Evolutionary conservation across 2,797 vertebrate genomes (phyloP).

Genomic region (Paratrypauchen microcephalus): DNA sequence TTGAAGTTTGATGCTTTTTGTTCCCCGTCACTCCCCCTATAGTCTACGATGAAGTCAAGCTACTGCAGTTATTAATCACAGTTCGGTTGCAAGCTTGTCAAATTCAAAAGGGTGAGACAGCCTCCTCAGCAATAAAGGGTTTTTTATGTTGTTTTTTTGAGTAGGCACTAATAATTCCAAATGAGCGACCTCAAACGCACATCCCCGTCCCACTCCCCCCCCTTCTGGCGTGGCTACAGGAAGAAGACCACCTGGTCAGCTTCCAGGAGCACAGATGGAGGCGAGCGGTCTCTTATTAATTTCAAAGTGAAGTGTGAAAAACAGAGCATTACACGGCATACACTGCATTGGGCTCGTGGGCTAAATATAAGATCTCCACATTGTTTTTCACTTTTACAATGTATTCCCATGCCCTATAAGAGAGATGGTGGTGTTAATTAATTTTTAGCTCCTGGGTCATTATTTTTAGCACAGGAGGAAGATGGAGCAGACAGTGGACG

Average conservation of each 20-base stretch:
- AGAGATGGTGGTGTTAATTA: conserved; percentile 58
- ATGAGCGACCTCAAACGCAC: conserved; percentile 24
- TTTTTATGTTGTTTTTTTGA: conserved; percentile 28
- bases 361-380: conserved; percentile 24
- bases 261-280: conserved; percentile 65
- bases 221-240: conserved; percentile 39
- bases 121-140: conserved; percentile 21
- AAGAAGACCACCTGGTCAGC: conserved; percentile 62
- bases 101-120: conserved; percentile 34
- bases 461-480: conserved; percentile 66
- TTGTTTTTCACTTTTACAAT: conserved; percentile 27
- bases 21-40: conserved; percentile 4
- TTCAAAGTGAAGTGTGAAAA: conserved; percentile 54
- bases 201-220: conserved; percentile 16
- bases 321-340: conserved; percentile 10
- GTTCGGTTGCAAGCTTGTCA: conserved; percentile 20
- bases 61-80: conserved; percentile 47
- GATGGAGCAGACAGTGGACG: conserved; percentile 43
- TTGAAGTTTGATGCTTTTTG: conserved; percentile 10
- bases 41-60: conserved; percentile 26
- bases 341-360: background rate
- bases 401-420: conserved; percentile 32
- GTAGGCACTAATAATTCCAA: conserved; percentile 37
- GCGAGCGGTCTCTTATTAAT: conserved; percentile 40
- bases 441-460: conserved; percentile 45